Evolutionary conservation across 92 coral and sea anemone genomes (phyloP), one percentile per base, ranked within the genome.

Genomic region (Porites rus): DNA sequence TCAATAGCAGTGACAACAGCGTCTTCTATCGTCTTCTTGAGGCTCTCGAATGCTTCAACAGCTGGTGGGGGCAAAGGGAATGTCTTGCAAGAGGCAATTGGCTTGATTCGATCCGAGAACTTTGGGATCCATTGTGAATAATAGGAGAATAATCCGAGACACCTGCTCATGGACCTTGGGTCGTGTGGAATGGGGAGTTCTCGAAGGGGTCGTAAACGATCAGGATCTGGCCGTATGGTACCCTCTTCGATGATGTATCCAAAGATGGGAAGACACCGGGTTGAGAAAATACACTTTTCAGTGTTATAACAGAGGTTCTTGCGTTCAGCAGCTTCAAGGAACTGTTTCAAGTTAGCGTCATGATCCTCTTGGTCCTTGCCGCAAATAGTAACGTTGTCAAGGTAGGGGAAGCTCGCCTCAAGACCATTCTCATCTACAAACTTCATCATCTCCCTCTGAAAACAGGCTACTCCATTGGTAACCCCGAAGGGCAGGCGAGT

Each of bases 311-410:
- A 31, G 43, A 31, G 43, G 82, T 83, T 88, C 82, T 83, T 86
- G 61, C 90, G 53, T 79, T 80, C 52, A 16, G 91, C 91, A 68
- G 91, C 91, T 25, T 82, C 88, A 19, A 82, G 91, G 19, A 91
- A 91, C 3, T 19, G 16, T 75, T 87, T 54, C 60, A 87, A 77
- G 66, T 91, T 91, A 38, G 74, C 65, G 43, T 87, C 88, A 87
- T 91, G 94, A 10, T 87, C 91, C 65, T 76, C 76, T 81, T 91
- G 94, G 76, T 91, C 94, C 65, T 78, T 82, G 4, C 91, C 89
- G 73, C 90, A 74, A 24, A 88, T 87, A 31, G 94, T 83, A 52
- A 76, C 78, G 53, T 76, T 68, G 61, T 92, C 72, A 24, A 84
- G 67, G 72, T 28, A 19, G 77, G 61, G 74, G 43, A 80, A 80